Evolutionary conservation across 2,113 vertebrate genomes (phyloP).

Genomic region (Limnothrissa miodon): DNA sequence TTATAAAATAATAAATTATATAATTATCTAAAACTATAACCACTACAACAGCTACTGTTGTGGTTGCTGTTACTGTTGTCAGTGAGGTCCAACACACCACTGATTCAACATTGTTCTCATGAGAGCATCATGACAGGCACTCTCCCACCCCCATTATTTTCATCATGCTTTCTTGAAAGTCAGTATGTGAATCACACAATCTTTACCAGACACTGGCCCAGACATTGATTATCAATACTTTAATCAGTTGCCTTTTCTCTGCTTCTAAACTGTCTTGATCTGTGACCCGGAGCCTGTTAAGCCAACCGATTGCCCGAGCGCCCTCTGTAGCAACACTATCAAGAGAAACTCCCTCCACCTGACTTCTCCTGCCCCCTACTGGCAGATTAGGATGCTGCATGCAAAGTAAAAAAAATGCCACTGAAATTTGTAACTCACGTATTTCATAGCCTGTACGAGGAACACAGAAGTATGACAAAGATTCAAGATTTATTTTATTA

Average conservation of each 20-base stretch:
- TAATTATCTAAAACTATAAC: too few relatives aligned
- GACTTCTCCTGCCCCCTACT: not conserved
- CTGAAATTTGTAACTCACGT: not conserved
- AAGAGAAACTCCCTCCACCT: not conserved
- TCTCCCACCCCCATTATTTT: too few relatives aligned
- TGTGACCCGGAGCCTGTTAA: not conserved
- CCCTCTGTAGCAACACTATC: not conserved
- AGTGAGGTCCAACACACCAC: not conserved
- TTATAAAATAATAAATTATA: too few relatives aligned
- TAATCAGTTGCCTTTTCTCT: not conserved
- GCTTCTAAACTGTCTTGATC: not conserved
- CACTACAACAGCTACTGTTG: not conserved
- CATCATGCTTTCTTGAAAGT: too few relatives aligned
- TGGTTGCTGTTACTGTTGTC: not conserved
- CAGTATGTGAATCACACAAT: too few relatives aligned
- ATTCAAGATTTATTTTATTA: too few relatives aligned
- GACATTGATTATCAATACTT: not conserved
- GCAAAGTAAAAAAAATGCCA: not conserved
- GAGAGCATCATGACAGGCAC: too few relatives aligned
- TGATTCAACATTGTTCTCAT: not conserved
- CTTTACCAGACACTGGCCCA: too few relatives aligned
- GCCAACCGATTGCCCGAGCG: not conserved
- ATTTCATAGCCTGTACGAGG: not conserved
- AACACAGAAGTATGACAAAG: not conserved
- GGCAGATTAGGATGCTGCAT: not conserved